Evolutionary conservation across 2,797 vertebrate genomes (phyloP), one percentile per base, ranked within the genome.

Genomic region (Oreortyx pictus): DNA sequence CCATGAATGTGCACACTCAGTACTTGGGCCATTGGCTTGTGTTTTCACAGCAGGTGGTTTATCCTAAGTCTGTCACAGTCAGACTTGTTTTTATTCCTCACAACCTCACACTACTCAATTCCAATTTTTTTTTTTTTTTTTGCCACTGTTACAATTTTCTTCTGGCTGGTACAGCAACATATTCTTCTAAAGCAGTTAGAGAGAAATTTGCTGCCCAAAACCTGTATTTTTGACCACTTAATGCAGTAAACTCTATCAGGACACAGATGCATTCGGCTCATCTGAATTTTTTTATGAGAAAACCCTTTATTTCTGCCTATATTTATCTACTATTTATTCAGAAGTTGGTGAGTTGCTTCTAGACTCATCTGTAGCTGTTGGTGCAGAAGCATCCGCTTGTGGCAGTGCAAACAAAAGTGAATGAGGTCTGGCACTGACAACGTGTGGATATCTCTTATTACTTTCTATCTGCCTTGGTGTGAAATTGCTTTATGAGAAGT

Each of bases 1-100:
- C 56, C 2, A 2, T 79, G 57, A 83, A 82, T 64, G 73, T 43
- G 12, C 37, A 52, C 29, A 52, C 44, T 89, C 25, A 31, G 78
- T 62, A 35, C 29, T 56, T 62, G 46, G 46, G 9, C 60, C 35
- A 29, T 29, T 60, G 70, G 27, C 56, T 82, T 91, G 56, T 13
- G 9, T 92, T 87, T 89, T 76, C 81, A 85, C 77, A 85, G 68
- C 47, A 79, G 27, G 59, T 65, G 43, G n/a, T 73, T 93, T 84
- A 50, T 71, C 27, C 0, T 0, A 84, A 84, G 22, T 27, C 47
- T 67, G 13, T 33, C 0, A 0, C 39, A 49, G 65, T 64, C 80
- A 60, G 17, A 33, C 11, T n/a, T 44, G 60, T 7, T 35, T 75
- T 56, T 88, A 70, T 83, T 25, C 18, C 22, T 92, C 22, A 6